Conservation (phyloP, 2,113 vertebrate species). For the Oncorhynchus mykiss region DNA sequence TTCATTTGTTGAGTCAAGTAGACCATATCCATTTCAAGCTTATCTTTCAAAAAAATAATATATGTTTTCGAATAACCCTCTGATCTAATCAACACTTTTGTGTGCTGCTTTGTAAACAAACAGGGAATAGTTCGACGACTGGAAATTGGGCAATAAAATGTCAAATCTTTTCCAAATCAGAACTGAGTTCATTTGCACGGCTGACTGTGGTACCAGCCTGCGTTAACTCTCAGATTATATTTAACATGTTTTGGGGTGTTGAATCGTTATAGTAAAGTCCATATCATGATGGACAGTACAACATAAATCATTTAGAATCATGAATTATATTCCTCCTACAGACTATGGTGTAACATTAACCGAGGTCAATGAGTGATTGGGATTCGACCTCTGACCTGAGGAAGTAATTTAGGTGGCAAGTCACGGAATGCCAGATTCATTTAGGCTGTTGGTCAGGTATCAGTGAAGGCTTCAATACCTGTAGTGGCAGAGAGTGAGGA, state of each 20-base stretch:
- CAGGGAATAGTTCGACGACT: background rate
- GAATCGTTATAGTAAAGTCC: background rate
- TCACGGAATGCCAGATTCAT: constrained; percentile 67
- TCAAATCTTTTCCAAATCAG: no score
- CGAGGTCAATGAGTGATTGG: constrained; percentile 57
- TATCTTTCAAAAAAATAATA: no score
- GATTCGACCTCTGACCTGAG: constrained; percentile 73
- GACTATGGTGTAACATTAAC: no score
- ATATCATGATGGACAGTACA: no score
- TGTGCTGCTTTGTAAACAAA: background rate
- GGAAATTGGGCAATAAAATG: background rate
- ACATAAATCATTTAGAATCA: no score
- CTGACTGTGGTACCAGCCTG: background rate
- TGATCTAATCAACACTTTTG: background rate
- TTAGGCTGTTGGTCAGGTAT: constrained; percentile 39
- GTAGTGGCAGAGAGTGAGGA: constrained; percentile 48
- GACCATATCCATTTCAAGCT: no score
- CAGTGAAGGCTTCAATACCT: constrained; percentile 50
- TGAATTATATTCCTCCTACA: no score
- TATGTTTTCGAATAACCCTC: no score
- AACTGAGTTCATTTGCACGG: background rate
- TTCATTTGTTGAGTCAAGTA: no score
- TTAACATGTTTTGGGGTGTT: background rate
- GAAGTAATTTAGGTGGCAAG: constrained; percentile 73
- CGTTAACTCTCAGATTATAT: no score